phyloP scores from a whole-genome alignment of 2,113 vertebrate genomes.

The Mustelus asterias region DNA sequence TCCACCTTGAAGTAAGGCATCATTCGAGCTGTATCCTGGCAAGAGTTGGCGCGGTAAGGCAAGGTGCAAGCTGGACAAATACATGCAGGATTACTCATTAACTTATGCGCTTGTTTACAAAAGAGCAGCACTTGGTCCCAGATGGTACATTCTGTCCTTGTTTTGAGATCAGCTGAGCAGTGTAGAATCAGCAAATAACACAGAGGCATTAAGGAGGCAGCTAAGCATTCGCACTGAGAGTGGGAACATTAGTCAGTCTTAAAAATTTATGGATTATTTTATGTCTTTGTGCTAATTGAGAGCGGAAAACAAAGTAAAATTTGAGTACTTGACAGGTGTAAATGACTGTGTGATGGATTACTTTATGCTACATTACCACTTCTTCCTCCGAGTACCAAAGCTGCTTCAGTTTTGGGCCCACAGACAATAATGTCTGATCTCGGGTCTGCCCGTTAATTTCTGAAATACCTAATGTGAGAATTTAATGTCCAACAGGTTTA shows the following conservation, averaged over 20 bases:
- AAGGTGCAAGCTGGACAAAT: too few relatives aligned
- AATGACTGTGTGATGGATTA: not conserved
- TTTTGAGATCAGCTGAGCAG: not conserved
- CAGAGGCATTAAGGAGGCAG: not conserved
- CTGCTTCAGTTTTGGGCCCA: not conserved
- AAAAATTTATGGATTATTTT: not conserved
- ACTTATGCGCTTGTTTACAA: not conserved
- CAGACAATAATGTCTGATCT: not conserved
- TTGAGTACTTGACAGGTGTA: not conserved
- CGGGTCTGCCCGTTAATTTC: not conserved
- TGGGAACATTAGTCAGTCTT: conserved; percentile 19
- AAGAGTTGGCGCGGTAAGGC: not conserved
- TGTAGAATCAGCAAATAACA: not conserved
- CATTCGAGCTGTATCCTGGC: not conserved
- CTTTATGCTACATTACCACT: not conserved
- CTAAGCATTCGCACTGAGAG: not conserved
- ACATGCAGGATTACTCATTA: not conserved
- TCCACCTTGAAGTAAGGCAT: not conserved
- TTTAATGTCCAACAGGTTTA: too few relatives aligned
- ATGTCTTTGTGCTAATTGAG: not conserved
- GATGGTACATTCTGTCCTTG: not conserved
- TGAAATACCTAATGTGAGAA: not conserved
- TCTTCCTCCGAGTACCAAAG: not conserved
- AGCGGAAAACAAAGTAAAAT: not conserved
- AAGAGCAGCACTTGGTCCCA: not conserved